Percentiles rank a stretch among this genome's conserved stretches.
phyloP scores from a whole-genome alignment of 2,113 vertebrate species.

The Colossoma macropomum region DNA sequence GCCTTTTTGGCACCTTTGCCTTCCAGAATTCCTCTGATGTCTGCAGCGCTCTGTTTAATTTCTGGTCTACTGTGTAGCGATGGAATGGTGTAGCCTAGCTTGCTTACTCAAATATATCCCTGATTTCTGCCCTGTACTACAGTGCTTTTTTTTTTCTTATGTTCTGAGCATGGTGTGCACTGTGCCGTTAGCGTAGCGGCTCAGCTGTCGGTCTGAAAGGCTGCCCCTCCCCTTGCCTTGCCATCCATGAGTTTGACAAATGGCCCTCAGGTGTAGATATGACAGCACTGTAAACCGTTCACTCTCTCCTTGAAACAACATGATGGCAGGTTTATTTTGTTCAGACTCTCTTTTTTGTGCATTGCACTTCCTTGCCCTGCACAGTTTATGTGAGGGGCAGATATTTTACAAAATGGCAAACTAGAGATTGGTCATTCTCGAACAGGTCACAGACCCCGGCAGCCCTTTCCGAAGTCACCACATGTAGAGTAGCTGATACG shows the following conservation, averaged over 20 bases:
- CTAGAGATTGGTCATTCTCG: background rate
- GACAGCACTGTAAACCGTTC: slow-evolving; percentile 60
- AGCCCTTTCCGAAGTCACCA: background rate
- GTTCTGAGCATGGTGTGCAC: slow-evolving; percentile 10
- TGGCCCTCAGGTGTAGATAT: slow-evolving; percentile 58
- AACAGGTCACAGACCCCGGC: background rate
- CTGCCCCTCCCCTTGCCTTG: background rate
- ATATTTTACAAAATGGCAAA: background rate
- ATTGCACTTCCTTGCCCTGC: background rate
- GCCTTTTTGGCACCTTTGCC: no score
- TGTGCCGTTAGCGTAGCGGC: slow-evolving; percentile 12
- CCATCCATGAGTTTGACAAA: slow-evolving; percentile 58
- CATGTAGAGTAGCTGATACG: background rate
- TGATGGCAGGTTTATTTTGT: slow-evolving; percentile 57
- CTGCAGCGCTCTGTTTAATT: no score
- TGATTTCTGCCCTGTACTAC: background rate
- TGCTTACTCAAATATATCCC: no score
- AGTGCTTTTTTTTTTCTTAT: background rate
- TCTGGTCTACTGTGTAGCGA: no score
- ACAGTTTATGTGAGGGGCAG: background rate
- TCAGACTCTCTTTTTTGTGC: background rate
- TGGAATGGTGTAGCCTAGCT: no score
- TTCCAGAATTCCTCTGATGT: no score
- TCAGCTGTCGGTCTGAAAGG: slow-evolving; percentile 31
- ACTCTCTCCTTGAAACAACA: slow-evolving; percentile 48